These are phyloP conservation scores for Abrostola triplasia DNA, from an alignment of 2,888 invertebrate genomes.

Conservation along the genomic window DNA sequence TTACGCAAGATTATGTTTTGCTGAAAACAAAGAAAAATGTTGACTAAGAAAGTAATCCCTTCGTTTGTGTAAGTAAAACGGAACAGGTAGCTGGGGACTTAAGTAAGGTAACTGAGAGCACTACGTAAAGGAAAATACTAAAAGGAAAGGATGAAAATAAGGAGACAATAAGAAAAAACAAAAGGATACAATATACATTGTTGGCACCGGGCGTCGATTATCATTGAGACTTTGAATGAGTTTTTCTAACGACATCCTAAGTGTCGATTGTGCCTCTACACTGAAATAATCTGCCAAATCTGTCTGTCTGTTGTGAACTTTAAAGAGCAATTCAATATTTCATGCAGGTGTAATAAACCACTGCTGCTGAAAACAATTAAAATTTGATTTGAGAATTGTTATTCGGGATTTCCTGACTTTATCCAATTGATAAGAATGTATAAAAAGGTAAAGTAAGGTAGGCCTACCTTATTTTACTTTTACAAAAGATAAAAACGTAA, in stretches of 20 bases:
- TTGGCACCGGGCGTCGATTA: slow-evolving; percentile 13
- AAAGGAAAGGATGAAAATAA: slow-evolving; percentile 10
- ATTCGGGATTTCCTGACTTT: too few species aligned
- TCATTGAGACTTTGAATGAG: slow-evolving; percentile 17
- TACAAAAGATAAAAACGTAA: too few species aligned
- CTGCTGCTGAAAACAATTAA: too few species aligned
- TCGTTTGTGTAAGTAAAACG: slow-evolving; percentile 7
- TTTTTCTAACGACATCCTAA: slow-evolving; percentile 12
- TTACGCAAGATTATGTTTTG: slow-evolving; percentile 2
- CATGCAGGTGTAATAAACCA: too few species aligned
- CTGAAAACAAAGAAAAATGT: slow-evolving; percentile 14
- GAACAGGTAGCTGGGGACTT: slow-evolving; percentile 11
- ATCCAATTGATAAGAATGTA: too few species aligned
- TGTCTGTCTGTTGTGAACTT: slow-evolving; percentile 12
- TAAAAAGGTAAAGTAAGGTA: too few species aligned
- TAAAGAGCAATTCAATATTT: background rate
- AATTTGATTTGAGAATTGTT: too few species aligned
- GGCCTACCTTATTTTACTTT: too few species aligned
- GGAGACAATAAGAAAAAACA: slow-evolving; percentile 10
- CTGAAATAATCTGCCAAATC: background rate
- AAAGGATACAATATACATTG: slow-evolving; percentile 12
- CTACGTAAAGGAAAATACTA: slow-evolving; percentile 2
- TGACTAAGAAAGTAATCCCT: slow-evolving; percentile 18
- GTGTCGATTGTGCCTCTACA: slow-evolving; percentile 1
- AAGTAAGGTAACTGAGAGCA: slow-evolving; percentile 9